These are phyloP conservation scores for Knipowitschia caucasica DNA, from an alignment of 2,797 vertebrate species.

Conservation along the genomic window DNA sequence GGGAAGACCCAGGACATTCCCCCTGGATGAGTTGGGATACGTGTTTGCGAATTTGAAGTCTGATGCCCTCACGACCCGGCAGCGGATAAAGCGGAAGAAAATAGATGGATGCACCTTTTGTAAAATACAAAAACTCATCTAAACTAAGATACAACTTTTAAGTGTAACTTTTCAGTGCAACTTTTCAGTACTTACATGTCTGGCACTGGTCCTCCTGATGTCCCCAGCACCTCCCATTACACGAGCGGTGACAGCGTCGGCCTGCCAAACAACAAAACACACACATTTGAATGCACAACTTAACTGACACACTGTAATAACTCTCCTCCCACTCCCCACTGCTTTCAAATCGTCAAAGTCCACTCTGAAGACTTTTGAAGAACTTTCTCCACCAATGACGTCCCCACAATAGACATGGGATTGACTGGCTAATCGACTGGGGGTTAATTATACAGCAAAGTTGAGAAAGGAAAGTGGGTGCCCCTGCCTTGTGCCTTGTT, in stretches of 20 bases:
- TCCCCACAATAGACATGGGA: conserved; percentile 24
- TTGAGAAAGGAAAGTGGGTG: conserved; percentile 39
- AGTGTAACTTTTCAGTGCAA: too few relatives aligned
- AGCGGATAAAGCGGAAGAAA: too few relatives aligned
- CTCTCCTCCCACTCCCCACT: conserved; percentile 2
- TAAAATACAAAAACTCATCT: too few relatives aligned
- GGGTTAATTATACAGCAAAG: conserved; percentile 70
- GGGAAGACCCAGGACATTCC: too few relatives aligned
- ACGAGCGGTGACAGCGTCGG: conserved; percentile 89
- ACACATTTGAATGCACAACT: not conserved
- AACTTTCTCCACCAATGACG: conserved; percentile 19
- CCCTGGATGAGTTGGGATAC: too few relatives aligned
- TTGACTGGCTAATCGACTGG: conserved; percentile 59
- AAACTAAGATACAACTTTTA: too few relatives aligned
- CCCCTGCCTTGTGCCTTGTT: conserved; percentile 68
- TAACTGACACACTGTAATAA: conserved; percentile 5
- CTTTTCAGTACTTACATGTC: conserved; percentile 82
- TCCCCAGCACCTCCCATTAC: conserved; percentile 94
- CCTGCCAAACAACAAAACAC: conserved; percentile 68
- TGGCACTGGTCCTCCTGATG: conserved; percentile 92
- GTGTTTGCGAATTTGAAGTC: too few relatives aligned
- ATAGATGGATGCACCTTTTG: too few relatives aligned
- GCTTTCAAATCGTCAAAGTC: conserved; percentile 4
- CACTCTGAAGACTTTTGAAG: conserved; percentile 11
- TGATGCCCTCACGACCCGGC: too few relatives aligned